Conservation (phyloP, 2,797 vertebrate species). For the Fundulus diaphanus region DNA sequence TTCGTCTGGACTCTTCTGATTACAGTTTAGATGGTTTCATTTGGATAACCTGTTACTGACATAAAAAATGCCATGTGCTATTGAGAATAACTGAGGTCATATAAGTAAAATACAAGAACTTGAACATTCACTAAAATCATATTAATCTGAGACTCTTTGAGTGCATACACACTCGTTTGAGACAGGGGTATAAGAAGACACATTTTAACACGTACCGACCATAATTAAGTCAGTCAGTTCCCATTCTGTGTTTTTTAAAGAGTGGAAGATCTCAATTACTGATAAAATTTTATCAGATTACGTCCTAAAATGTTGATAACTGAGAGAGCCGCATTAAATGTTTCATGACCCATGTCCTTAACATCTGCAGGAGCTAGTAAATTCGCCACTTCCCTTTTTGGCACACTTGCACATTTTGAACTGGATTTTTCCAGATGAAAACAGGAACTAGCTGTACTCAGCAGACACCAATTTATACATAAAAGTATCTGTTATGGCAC, state of each 20-base stretch:
- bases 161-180: neutral
- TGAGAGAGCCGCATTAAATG: neutral
- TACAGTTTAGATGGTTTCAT: constrained; percentile 5
- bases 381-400: no score
- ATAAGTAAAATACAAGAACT: constrained; percentile 42
- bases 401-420: no score
- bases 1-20: constrained; percentile 39
- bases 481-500: neutral
- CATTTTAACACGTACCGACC: neutral
- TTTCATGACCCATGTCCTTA: neutral
- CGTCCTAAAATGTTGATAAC: neutral
- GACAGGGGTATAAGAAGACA: neutral
- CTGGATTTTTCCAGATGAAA: no score
- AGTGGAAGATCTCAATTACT: no score
- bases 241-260: no score
- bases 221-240: neutral
- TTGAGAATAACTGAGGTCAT: constrained; percentile 2
- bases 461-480: neutral
- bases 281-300: no score
- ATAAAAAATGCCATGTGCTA: neutral
- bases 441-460: neutral
- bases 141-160: neutral
- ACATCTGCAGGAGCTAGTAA: neutral
- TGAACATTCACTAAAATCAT: constrained; percentile 55
- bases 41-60: neutral